Evolutionary conservation across 2,888 invertebrate genomes (phyloP), one percentile per base, ranked within the genome.

Genomic region (Hydroisotoma schaefferi): DNA sequence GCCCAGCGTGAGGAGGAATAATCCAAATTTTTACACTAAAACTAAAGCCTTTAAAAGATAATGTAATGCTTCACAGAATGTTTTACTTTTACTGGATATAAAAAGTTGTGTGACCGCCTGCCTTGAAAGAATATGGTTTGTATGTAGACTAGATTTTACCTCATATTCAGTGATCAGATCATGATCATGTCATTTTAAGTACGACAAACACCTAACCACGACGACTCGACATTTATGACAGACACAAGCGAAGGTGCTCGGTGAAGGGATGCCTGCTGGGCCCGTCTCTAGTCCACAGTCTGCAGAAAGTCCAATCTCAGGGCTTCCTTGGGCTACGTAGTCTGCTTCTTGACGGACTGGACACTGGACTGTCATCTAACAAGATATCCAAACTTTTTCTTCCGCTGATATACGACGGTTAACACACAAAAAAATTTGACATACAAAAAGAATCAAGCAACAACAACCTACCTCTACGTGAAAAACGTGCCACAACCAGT

Each of bases 171-270:
- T 49, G 59, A 59, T 56, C 59, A 59, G 59, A 59, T 28, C 28
- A 28, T 48, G 48, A 48, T 27, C 48, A 48, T 48, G 58, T 55
- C 61, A 55, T 23, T 51, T 55, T 43, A 53, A 46, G 53, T 47
- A 55, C 52, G 51, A 56, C 55, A 55, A 62, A 59, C 59, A 65
- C 58, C 57, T 59, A 58, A 51, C 54, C 57, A 56, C 61, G 62
- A 65, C 55, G 62, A 65, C 55, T 67, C 69, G 71, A 71, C 71
- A 69, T 69, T 71, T 71, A 71, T 69, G 71, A 71, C 67, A 69
- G 67, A 64, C 66, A 65, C 66, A 62, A 64, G 63, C 49, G 58
- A 51, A 68, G 70, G 68, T 68, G 70, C 67, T 68, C 60, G 65
- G 56, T 59, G n/a, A n/a, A n/a, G n/a, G n/a, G n/a, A n/a, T 33